phyloP scores from a whole-genome alignment of 1,140 invertebrate species.

The Panulirus ornatus region DNA sequence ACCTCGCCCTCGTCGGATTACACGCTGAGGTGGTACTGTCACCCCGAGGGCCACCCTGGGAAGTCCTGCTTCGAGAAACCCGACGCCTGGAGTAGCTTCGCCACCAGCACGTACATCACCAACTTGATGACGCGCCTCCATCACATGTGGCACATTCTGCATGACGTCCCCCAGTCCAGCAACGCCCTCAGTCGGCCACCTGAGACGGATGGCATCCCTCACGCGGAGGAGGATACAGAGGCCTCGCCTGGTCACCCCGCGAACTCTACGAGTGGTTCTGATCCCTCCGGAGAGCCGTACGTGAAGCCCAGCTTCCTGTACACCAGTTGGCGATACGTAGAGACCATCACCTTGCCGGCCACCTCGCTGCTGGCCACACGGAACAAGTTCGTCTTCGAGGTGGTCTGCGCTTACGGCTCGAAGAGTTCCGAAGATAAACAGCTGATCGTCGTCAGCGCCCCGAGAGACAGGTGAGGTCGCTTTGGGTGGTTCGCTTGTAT shows the following conservation, averaged over 20 bases:
- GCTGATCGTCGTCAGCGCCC: neutral
- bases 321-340: neutral
- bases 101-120: constrained; percentile 6
- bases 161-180: neutral
- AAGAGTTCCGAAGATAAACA: neutral
- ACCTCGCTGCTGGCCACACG: neutral
- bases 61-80: constrained; percentile 16
- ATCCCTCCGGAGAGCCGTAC: no score
- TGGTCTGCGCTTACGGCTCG: neutral
- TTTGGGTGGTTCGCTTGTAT: no score
- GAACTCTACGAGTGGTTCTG: no score
- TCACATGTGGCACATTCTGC: constrained; percentile 36
- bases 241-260: no score
- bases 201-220: no score
- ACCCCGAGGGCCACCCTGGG: neutral
- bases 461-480: constrained; percentile 36
- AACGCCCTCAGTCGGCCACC: no score
- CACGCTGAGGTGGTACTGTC: constrained; percentile 31
- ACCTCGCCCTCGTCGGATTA: constrained; percentile 41
- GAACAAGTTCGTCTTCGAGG: constrained; percentile 15
- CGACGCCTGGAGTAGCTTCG: constrained; percentile 17
- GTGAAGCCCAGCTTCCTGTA: neutral
- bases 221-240: no score
- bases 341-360: constrained; percentile 38
- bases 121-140: constrained; percentile 24